Evolutionary conservation across 2,888 invertebrate species (phyloP).

Genomic region (Caradrina kadenii): DNA sequence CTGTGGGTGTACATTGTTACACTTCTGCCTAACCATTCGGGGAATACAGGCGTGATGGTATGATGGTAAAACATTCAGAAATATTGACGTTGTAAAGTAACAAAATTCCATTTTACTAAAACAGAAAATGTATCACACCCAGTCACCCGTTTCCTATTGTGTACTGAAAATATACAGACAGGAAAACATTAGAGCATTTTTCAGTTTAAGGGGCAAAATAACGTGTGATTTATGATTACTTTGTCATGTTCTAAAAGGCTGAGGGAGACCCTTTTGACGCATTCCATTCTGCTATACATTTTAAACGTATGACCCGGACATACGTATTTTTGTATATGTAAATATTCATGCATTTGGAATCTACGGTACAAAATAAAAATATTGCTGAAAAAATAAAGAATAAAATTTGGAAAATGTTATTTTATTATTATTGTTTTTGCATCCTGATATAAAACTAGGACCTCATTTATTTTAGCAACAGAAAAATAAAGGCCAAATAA

Average conservation of each 20-base stretch:
- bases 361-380: neutral
- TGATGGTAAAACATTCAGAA: no score
- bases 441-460: no score
- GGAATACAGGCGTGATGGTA: no score
- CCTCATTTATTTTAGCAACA: no score
- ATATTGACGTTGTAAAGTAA: no score
- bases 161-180: slow-evolving; percentile 36
- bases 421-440: neutral
- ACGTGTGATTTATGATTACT: slow-evolving; percentile 54
- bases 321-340: slow-evolving; percentile 1
- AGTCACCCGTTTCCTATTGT: slow-evolving; percentile 21
- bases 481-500: no score
- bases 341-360: neutral
- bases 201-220: slow-evolving; percentile 43
- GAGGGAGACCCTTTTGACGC: slow-evolving; percentile 30
- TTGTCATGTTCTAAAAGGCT: slow-evolving; percentile 38
- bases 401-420: fast-evolving
- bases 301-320: slow-evolving; percentile 20
- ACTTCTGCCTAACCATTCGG: no score
- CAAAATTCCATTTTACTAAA: neutral
- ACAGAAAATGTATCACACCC: neutral
- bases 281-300: slow-evolving; percentile 28
- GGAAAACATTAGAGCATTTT: slow-evolving; percentile 48
- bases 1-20: no score
- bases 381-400: neutral